Base-by-base conservation (phyloP, 2,797 vertebrate species). In the Oreochromis mossambicus region DNA sequence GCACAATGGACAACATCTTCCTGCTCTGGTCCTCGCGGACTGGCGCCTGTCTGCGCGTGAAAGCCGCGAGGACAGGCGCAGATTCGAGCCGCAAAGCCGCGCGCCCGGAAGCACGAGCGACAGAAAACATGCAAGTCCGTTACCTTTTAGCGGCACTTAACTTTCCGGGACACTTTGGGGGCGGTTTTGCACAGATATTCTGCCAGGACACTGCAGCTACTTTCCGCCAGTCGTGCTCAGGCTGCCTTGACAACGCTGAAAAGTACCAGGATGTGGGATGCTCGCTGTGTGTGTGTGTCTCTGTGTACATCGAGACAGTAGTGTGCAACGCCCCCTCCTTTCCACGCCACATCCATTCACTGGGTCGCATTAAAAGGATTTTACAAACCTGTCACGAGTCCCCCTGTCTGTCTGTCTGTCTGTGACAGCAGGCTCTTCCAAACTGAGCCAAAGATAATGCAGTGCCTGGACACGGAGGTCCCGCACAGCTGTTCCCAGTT, bases 191-290 rank as follows among this genome's bases (percentile, higher is more conserved):
- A 94, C 94, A 91, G 91, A 88, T 87, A 84, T 89, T 82, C 15
- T 76, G 89, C 91, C 88, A 91, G 93, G 93, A 95, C 95, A 92
- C 95, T 89, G 95, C 95, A 94, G 94, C 89, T 90, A 92, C 94
- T 95, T 91, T 93, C 93, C 92, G 87, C 92, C 88, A 86, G 90
- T 93, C 93, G 92, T 85, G 92, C 88, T 77, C 87, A 84, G 89
- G 95, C 95, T 95, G 92, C 96, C 95, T 93, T 95, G 96, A 95
- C 96, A 96, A 96, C 95, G 93, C 87, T 68, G 66, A 9, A 91
- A 96, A 97, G 95, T 95, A 96, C 96, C 96, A 94, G 96, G 96
- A 96, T 97, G 96, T 96, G 88, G 86, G 91, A 86, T 83, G 88
- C 87, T 79, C 2, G 24, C n/a, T 50, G 11, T 26, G 34, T 66